Evolutionary conservation across 2,797 vertebrate genomes (phyloP).

Genomic region (Sebastes cheni): DNA sequence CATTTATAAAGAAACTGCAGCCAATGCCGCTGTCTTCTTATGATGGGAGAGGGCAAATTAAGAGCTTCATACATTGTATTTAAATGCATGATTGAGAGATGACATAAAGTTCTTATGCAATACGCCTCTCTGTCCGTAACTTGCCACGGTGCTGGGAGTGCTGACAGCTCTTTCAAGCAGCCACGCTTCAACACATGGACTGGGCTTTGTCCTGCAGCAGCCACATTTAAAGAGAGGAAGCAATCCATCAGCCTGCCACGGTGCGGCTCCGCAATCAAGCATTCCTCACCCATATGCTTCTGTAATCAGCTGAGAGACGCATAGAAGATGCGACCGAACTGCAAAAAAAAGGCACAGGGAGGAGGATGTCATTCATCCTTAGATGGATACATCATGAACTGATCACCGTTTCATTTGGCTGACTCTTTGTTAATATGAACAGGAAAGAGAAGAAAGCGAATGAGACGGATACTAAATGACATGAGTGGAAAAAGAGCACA

Average conservation of each 20-base stretch:
- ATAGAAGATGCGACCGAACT: background rate
- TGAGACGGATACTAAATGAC: background rate
- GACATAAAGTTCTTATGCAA: slow-evolving; percentile 3
- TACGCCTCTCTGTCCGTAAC: background rate
- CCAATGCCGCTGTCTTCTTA: background rate
- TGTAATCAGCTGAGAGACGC: slow-evolving; percentile 46
- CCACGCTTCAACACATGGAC: slow-evolving; percentile 55
- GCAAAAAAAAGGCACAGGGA: background rate
- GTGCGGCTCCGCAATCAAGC: slow-evolving; percentile 40
- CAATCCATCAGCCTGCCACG: slow-evolving; percentile 52
- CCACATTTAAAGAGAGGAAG: slow-evolving; percentile 52
- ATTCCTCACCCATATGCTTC: slow-evolving; percentile 63
- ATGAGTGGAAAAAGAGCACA: slow-evolving; percentile 13
- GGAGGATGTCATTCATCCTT: background rate
- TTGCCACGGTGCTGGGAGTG: slow-evolving; percentile 18
- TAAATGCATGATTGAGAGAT: background rate
- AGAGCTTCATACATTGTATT: background rate
- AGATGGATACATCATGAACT: background rate
- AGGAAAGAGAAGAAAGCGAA: background rate
- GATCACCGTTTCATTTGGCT: background rate
- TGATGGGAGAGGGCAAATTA: background rate
- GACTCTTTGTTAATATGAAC: background rate
- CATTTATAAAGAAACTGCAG: too few species aligned
- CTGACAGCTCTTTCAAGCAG: slow-evolving; percentile 55
- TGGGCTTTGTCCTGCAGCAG: slow-evolving; percentile 58